Percentiles rank a stretch among this genome's conserved stretches.
Evolutionary conservation across 2,797 vertebrate species (phyloP).

Genomic region (Pelochelys cantorii): DNA sequence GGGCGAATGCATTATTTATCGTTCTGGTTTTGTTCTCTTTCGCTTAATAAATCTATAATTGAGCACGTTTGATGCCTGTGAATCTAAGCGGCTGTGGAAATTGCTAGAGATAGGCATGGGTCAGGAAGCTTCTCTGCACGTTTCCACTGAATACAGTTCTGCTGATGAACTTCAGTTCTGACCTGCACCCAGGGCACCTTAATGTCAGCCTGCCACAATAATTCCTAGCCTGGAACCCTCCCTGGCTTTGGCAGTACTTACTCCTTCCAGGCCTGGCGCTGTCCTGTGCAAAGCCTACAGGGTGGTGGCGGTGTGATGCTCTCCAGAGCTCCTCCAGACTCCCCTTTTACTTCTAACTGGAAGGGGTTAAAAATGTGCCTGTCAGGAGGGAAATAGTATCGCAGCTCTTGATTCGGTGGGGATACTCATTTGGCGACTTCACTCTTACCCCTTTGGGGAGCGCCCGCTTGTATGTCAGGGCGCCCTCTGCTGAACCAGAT

Average conservation of each 20-base stretch:
- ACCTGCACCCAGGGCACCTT: neutral
- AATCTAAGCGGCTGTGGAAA: neutral
- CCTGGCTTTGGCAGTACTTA: neutral
- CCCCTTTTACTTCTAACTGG: neutral
- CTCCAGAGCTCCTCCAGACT: neutral
- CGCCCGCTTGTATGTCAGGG: neutral
- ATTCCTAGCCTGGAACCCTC: neutral
- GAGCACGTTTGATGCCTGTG: neutral
- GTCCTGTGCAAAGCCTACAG: neutral
- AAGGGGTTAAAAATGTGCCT: neutral
- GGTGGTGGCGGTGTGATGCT: neutral
- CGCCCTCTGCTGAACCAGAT: neutral
- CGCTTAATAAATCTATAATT: neutral
- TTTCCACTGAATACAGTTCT: neutral
- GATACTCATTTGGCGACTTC: neutral
- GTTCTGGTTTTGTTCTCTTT: neutral
- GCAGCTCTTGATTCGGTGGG: neutral
- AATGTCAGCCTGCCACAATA: neutral
- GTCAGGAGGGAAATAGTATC: neutral
- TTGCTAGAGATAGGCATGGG: neutral
- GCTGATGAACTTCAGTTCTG: neutral
- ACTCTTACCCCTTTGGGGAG: no score
- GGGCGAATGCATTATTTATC: neutral
- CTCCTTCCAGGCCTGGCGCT: neutral
- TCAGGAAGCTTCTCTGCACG: rapidly evolving